Percentiles rank a stretch among this genome's conserved stretches.
Evolutionary conservation across 2,888 invertebrate species (phyloP).

Genomic region (Acleris holmiana): DNA sequence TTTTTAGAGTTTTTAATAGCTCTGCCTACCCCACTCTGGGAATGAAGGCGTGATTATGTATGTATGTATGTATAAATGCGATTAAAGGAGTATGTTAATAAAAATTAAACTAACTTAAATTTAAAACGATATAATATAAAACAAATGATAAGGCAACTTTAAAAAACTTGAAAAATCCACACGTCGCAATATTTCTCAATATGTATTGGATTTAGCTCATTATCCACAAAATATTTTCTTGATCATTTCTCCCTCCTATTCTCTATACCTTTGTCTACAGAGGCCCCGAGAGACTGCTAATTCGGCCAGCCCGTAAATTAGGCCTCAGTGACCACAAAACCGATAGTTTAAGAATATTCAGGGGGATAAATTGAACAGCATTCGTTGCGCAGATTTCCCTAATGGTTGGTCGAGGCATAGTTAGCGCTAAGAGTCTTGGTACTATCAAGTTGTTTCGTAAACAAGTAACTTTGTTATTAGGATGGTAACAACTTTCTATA

Average conservation of each 20-base stretch:
- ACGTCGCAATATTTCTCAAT: too few relatives aligned
- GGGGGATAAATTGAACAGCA: constrained; percentile 81
- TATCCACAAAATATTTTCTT: constrained; percentile 19
- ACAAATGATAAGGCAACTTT: too few relatives aligned
- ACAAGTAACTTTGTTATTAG: too few relatives aligned
- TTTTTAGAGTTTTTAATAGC: too few relatives aligned
- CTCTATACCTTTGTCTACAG: neutral
- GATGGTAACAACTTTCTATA: too few relatives aligned
- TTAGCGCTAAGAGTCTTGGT: constrained; percentile 50
- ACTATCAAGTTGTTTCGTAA: constrained; percentile 37
- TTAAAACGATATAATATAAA: too few relatives aligned
- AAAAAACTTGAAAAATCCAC: too few relatives aligned
- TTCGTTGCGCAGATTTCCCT: constrained; percentile 81
- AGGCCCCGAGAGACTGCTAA: constrained; percentile 8
- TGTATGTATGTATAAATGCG: too few relatives aligned
- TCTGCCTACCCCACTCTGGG: too few relatives aligned
- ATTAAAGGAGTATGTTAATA: too few relatives aligned
- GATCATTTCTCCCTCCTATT: neutral
- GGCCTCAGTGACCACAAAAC: constrained; percentile 74
- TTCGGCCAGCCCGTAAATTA: constrained; percentile 67
- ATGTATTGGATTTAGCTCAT: constrained; percentile 6
- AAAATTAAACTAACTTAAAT: too few relatives aligned
- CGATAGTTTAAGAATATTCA: constrained; percentile 84
- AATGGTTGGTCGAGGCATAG: constrained; percentile 70
- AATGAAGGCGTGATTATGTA: too few relatives aligned